Evolutionary conservation across 2,113 vertebrate genomes (phyloP), one percentile per base, ranked within the genome.

Genomic region (Patagioenas fasciata): DNA sequence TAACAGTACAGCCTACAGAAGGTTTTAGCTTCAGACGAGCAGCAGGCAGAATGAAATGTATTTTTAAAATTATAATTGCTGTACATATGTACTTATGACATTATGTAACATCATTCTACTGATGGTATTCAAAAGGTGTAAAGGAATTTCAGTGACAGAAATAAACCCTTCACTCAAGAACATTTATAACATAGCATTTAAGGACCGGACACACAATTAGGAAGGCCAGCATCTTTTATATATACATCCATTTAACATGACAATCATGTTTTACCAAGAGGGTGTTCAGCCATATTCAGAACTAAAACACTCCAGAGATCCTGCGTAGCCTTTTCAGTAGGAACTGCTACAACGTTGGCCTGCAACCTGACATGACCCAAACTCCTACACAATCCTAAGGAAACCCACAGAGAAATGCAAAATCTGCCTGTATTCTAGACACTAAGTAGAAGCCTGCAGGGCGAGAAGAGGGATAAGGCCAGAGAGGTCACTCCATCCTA

Each of bases 121-220:
- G 15, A 58, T 12, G 67, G 51, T n/a, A 20, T 65, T 77, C 31
- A 79, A 88, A 85, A 82, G 25, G 40, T 72, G 16, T 60, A 83
- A 61, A 85, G n/a, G 44, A 54, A 89, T 74, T 91, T 71, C 38
- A 91, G 47, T 6, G 26, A 26, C 62, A 89, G 57, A 84, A 88
- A 69, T 32, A 89, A 60, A 74, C 2, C 5, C 47, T 50, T 71
- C 53, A 50, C 66, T 82, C 51, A 61, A 70, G 71, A 58, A 10
- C 26, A 44, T 13, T 53, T 48, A 31, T 20, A 79, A 60, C 0
- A 0, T 36, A 34, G 15, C 24, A 73, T 36, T 88, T 65, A 47
- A 62, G 28, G 64, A 53, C 26, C 42, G 20, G 38, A 18, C 21
- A 64, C 19, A 18, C 9, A 60, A 69, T 20, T 2, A 77, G 40